phyloP scores from a whole-genome alignment of 2,113 vertebrate genomes.

The Colinus virginianus region DNA sequence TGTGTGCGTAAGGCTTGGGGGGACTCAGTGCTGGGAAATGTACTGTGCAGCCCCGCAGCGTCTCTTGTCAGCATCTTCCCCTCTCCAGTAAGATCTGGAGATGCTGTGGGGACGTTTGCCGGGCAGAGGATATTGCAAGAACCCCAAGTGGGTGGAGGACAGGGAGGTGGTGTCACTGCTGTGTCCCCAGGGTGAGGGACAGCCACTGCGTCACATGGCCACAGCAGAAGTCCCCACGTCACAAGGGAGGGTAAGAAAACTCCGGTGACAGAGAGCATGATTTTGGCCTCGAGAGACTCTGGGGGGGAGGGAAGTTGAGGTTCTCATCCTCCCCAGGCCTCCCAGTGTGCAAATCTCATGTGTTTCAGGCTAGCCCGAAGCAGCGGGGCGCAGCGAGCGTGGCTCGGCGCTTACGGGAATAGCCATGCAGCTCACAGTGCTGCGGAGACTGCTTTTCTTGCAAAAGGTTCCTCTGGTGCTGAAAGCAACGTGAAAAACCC shows the following conservation, averaged over 20 bases:
- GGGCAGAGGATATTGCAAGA: background rate
- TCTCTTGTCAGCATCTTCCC: background rate
- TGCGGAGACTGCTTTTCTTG: rapidly evolving
- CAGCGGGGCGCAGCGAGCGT: rapidly evolving
- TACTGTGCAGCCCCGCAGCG: rapidly evolving
- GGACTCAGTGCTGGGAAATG: background rate
- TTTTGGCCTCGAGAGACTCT: rapidly evolving
- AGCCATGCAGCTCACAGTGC: background rate
- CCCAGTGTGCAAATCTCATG: rapidly evolving
- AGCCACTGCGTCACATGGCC: rapidly evolving
- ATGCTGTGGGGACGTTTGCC: background rate
- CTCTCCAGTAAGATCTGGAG: background rate
- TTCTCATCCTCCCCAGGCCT: background rate
- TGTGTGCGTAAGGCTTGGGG: rapidly evolving
- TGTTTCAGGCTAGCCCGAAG: rapidly evolving
- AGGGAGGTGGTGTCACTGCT: background rate
- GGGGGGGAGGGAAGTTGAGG: background rate
- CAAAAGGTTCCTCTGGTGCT: background rate
- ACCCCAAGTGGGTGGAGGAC: background rate
- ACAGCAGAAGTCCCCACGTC: background rate
- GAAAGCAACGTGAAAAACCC: background rate
- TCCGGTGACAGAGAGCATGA: background rate
- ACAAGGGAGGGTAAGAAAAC: background rate
- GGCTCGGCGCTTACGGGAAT: rapidly evolving
- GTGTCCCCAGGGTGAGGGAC: background rate